Evolutionary conservation across 2,888 invertebrate species (phyloP).

Genomic region (Dinocampus coccinellae): DNA sequence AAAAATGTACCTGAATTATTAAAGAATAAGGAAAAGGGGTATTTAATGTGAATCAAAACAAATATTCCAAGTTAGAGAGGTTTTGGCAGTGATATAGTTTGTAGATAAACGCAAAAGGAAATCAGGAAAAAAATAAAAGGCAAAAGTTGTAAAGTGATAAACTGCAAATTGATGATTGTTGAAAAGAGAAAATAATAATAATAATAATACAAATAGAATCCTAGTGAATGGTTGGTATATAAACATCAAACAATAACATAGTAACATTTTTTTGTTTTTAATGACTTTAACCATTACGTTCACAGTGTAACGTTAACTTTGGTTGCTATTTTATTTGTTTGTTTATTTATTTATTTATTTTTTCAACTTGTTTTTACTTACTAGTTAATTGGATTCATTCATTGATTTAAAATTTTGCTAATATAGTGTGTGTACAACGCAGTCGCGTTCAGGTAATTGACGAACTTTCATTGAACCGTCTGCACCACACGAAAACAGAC

Average conservation of each 20-base stretch:
- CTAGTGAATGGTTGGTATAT: constrained; percentile 4
- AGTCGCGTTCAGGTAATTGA: constrained; percentile 86
- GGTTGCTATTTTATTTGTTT: constrained; percentile 29
- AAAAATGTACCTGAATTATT: constrained; percentile 26
- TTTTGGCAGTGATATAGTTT: constrained; percentile 26
- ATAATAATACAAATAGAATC: background rate
- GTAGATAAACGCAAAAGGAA: constrained; percentile 13
- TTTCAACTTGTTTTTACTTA: constrained; percentile 28
- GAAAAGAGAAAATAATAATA: background rate
- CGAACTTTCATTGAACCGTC: constrained; percentile 99
- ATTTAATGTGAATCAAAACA: background rate
- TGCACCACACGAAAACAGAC: constrained; percentile 97
- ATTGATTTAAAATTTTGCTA: constrained; percentile 55
- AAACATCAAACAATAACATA: background rate
- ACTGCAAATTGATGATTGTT: background rate
- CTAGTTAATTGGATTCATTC: constrained; percentile 30
- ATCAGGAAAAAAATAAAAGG: too few species aligned
- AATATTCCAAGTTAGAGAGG: background rate
- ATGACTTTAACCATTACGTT: constrained; percentile 36
- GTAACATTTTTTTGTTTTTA: constrained; percentile 9
- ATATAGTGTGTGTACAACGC: constrained; percentile 73
- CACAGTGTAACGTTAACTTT: constrained; percentile 26
- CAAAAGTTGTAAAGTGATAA: background rate
- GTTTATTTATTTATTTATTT: background rate
- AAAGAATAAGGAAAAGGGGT: background rate